Conservation (phyloP, 2,113 vertebrate genomes). For the Leptocoma aspasia region DNA sequence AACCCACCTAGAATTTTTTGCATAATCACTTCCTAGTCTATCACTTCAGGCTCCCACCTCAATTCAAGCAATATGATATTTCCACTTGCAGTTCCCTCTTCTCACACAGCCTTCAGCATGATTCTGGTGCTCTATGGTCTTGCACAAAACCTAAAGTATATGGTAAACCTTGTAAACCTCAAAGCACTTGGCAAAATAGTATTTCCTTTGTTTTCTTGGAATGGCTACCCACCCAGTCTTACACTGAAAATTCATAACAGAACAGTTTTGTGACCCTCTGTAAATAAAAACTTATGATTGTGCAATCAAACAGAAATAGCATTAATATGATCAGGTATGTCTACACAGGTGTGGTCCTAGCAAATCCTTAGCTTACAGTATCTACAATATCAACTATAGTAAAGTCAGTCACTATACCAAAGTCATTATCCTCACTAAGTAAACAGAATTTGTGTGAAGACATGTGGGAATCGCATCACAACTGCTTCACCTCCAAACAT, state of each 20-base stretch:
- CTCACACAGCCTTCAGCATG: not conserved
- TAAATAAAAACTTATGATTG: not conserved
- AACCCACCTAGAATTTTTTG: not conserved
- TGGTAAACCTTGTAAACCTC: not conserved
- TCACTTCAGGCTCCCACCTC: not conserved
- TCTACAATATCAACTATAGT: not conserved
- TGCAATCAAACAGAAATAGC: not conserved
- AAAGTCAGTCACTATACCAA: not conserved
- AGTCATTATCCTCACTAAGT: not conserved
- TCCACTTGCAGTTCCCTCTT: not conserved
- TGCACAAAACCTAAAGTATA: not conserved
- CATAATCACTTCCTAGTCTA: not conserved
- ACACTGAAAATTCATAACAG: not conserved
- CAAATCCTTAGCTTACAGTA: not conserved
- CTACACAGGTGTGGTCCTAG: not conserved
- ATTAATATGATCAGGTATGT: not conserved
- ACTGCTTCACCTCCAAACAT: not conserved
- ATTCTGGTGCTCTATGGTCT: not conserved
- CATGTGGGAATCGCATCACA: not conserved
- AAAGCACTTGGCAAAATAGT: not conserved
- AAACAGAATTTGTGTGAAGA: not conserved
- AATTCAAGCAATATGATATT: not conserved
- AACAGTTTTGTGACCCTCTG: not conserved
- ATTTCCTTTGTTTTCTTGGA: not conserved
- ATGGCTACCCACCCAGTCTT: not conserved